Base-by-base conservation (phyloP, 2,797 vertebrate genomes). In the Fratercula arctica region DNA sequence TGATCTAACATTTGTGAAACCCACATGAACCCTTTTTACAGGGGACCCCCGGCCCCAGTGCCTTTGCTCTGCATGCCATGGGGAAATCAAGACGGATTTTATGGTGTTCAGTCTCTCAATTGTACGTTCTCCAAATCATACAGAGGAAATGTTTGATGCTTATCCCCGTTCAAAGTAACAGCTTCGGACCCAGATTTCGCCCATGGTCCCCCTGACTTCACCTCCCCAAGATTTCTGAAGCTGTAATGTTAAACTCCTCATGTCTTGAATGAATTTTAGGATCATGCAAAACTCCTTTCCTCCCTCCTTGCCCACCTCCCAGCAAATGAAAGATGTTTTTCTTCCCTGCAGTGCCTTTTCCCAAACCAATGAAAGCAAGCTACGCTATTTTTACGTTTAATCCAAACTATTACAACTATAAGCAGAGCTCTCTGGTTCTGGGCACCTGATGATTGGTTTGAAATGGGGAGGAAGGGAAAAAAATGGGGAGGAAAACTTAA, bases 1-100 rank as follows among this genome's bases (percentile, higher is more conserved):
- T 41, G 25, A 14, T 16, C 28, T 24, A 14, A 12, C 20, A 4
- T n/a, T 39, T 20, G 19, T 59, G 39, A 66, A 64, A 51, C 16
- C 33, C 43, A 6, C 6, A 3, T 11, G 7, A 43, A 43, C 19
- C 11, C 51, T 19, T 78, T 5, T 2, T 9, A 16, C 16, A 4
- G 14, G 64, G 13, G 11, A 50, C n/a, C 29, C 51, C 10, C 25
- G 5, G 35, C 18, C 9, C 51, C 20, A 7, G 51, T 7, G 16
- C 29, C 16, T 56, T 19, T 28, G 54, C 26, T 63, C 53, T 25
- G 39, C 15, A 3, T 0, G 13, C 21, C 53, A 8, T 0, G 12
- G 53, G 48, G 33, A 15, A 46, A 18, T 26, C n/a, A 4, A 37
- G 51, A 4, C 4, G 8, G 57, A 17, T 46, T 53, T 75, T 13